Conservation (phyloP, 2,797 vertebrate species). For the Amblyopsis hoosieri region DNA sequence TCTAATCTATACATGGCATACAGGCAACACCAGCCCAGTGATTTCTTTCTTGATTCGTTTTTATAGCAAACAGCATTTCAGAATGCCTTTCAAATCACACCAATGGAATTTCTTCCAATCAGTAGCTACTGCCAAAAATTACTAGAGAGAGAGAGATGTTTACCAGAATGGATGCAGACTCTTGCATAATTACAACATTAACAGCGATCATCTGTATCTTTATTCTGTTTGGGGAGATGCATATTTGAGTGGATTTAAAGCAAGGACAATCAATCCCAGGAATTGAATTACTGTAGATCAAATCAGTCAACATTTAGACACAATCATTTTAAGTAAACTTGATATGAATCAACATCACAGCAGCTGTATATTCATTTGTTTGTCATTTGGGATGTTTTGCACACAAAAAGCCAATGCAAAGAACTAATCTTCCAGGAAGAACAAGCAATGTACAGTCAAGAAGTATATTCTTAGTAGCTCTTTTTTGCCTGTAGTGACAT, state of each 20-base stretch:
- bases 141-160: not conserved
- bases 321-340: not conserved
- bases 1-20: not conserved
- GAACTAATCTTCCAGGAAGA: too few relatives aligned
- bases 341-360: too few relatives aligned
- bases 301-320: too few relatives aligned
- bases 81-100: not conserved
- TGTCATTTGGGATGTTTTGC: too few relatives aligned
- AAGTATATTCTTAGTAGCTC: too few relatives aligned
- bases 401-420: too few relatives aligned
- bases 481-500: too few relatives aligned
- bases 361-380: too few relatives aligned
- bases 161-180: not conserved
- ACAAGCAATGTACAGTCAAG: too few relatives aligned
- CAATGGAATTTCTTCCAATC: not conserved
- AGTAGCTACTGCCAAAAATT: constrained; percentile 5
- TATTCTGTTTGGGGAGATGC: not conserved
- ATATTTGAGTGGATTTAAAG: not conserved
- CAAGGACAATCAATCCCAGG: constrained; percentile 1
- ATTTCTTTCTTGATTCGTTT: too few relatives aligned
- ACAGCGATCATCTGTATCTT: not conserved
- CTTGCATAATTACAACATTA: not conserved
- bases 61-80: not conserved
- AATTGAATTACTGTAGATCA: not conserved
- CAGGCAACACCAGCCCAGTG: not conserved